Percentiles rank a stretch among this genome's conserved stretches.
Evolutionary conservation across 2,797 vertebrate genomes (phyloP).

Genomic region (Sebastiscus tertius): DNA sequence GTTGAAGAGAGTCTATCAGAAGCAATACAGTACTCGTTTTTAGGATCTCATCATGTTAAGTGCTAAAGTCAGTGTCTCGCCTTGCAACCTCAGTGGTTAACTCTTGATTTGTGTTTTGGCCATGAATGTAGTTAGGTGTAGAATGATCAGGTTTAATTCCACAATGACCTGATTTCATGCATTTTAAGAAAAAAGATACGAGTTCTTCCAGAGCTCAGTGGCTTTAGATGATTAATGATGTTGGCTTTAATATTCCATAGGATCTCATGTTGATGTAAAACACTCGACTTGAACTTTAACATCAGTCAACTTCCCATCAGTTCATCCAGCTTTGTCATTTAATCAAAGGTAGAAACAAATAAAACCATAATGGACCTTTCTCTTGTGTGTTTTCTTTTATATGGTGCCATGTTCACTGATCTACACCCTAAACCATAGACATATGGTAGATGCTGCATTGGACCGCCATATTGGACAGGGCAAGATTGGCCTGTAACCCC

Average conservation of each 20-base stretch:
- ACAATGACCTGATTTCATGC: slow-evolving; percentile 29
- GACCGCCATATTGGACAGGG: no score
- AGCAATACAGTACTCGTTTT: slow-evolving; percentile 89
- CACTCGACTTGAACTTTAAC: slow-evolving; percentile 26
- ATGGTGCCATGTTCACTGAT: no score
- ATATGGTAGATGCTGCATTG: no score
- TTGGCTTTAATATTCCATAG: slow-evolving; percentile 40
- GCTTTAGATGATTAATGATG: slow-evolving; percentile 38
- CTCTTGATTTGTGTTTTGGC: slow-evolving; percentile 79
- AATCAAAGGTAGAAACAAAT: slow-evolving; percentile 67
- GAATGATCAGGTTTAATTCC: slow-evolving; percentile 30
- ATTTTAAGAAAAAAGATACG: slow-evolving; percentile 11
- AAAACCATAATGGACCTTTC: slow-evolving; percentile 63
- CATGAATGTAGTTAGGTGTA: slow-evolving; percentile 55
- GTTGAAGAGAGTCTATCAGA: slow-evolving; percentile 85
- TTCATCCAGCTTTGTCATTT: slow-evolving; percentile 67
- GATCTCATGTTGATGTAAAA: slow-evolving; percentile 53
- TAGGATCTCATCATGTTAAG: slow-evolving; percentile 82
- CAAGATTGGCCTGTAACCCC: no score
- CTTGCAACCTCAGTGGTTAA: slow-evolving; percentile 83
- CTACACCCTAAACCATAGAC: no score
- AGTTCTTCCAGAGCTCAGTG: slow-evolving; percentile 34
- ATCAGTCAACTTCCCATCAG: slow-evolving; percentile 33
- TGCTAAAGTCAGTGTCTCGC: slow-evolving; percentile 89
- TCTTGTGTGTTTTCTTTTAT: not conserved